phyloP scores from a whole-genome alignment of 1,140 invertebrate species.

The Saxidomus purpurata region DNA sequence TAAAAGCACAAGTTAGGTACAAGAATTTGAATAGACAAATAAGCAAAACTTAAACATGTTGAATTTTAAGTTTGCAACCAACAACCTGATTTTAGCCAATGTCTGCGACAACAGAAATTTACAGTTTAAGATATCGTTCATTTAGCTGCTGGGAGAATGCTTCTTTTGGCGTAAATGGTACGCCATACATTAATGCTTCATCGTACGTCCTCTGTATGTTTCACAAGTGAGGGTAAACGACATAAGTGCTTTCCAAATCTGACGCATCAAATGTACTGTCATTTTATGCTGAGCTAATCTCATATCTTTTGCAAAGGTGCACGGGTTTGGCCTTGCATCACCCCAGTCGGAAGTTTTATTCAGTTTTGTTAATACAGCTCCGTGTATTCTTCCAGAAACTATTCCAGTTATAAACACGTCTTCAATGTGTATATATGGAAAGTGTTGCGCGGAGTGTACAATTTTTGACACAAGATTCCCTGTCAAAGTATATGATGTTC shows the following conservation, averaged over 20 bases:
- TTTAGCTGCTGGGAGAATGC: no score
- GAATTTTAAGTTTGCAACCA: no score
- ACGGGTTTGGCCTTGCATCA: background rate
- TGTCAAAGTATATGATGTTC: conserved; percentile 13
- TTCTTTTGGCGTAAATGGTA: no score
- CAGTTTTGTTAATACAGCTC: background rate
- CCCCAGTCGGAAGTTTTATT: background rate
- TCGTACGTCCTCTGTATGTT: background rate
- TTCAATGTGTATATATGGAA: conserved; percentile 48
- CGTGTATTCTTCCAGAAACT: background rate
- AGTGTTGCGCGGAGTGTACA: background rate
- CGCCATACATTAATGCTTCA: conserved; percentile 7
- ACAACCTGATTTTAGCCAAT: no score
- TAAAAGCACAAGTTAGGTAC: no score
- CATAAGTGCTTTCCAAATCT: conserved; percentile 11
- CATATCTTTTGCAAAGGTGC: background rate
- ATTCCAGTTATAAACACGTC: conserved; percentile 42
- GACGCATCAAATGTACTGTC: background rate
- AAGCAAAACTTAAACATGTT: no score
- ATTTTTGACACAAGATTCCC: conserved; percentile 19
- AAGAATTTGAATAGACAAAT: no score
- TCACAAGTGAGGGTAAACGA: background rate
- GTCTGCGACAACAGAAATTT: no score
- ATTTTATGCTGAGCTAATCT: background rate
- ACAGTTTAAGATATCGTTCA: no score